Evolutionary conservation across 2,797 vertebrate genomes (phyloP).

Genomic region (Lithobates pipiens): DNA sequence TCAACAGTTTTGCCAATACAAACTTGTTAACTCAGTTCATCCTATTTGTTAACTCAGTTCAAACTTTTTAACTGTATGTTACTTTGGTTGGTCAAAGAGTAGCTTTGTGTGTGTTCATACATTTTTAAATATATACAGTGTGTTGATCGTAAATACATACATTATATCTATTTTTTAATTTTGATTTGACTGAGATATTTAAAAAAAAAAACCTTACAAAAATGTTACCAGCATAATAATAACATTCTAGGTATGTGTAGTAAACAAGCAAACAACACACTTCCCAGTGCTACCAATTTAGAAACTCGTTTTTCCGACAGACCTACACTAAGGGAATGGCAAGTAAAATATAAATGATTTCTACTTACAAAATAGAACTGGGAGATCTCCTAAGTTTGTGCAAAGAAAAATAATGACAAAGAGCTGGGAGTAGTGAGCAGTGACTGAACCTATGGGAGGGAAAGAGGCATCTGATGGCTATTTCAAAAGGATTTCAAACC

Average conservation of each 20-base stretch:
- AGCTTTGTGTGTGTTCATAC: too few relatives aligned
- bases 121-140: too few relatives aligned
- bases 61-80: too few relatives aligned
- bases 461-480: slow-evolving; percentile 16
- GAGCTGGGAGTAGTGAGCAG: slow-evolving; percentile 2
- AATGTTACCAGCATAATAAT: background rate
- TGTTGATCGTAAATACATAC: too few relatives aligned
- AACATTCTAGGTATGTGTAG: background rate
- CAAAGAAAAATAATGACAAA: slow-evolving; percentile 45
- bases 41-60: too few relatives aligned
- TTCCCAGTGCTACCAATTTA: slow-evolving; percentile 60
- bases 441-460: slow-evolving; percentile 17
- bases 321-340: slow-evolving; percentile 35
- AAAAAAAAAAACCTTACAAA: too few relatives aligned
- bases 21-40: too few relatives aligned
- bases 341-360: slow-evolving; percentile 54
- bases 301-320: slow-evolving; percentile 22
- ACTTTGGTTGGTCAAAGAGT: too few relatives aligned
- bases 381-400: slow-evolving; percentile 38
- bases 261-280: slow-evolving; percentile 25
- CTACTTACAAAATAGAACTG: slow-evolving; percentile 43
- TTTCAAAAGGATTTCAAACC: slow-evolving; percentile 42
- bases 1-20: too few relatives aligned
- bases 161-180: too few relatives aligned
- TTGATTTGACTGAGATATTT: too few relatives aligned